These are phyloP conservation scores for Pammene aurita DNA, from an alignment of 2,888 invertebrate genomes.

Conservation along the genomic window DNA sequence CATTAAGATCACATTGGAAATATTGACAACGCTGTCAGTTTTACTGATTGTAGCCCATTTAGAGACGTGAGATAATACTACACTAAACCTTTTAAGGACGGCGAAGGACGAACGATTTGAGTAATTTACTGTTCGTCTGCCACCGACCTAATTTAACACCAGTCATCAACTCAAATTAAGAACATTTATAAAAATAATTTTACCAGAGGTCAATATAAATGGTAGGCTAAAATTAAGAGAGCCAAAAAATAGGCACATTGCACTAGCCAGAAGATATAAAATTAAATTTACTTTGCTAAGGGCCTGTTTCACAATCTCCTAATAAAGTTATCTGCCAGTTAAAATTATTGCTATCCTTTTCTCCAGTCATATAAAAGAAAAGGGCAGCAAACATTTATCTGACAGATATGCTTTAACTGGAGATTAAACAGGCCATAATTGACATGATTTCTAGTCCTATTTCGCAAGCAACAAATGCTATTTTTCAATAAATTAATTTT, in stretches of 20 bases:
- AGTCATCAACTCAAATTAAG: not conserved
- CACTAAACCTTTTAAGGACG: constrained; percentile 44
- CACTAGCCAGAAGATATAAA: not conserved
- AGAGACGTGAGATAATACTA: constrained; percentile 48
- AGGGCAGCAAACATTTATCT: no score
- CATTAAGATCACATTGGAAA: not conserved
- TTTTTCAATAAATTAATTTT: not conserved
- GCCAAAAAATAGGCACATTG: not conserved
- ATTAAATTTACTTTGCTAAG: not conserved
- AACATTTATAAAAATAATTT: not conserved
- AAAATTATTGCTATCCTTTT: no score
- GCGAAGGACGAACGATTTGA: constrained; percentile 31
- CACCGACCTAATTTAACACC: constrained; percentile 27
- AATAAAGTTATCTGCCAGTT: no score
- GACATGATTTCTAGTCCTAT: no score
- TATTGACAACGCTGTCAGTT: constrained; percentile 14
- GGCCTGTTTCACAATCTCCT: no score
- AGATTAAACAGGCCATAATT: no score
- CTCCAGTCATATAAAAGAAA: no score
- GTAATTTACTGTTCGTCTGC: constrained; percentile 13
- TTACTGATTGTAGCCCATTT: constrained; percentile 10
- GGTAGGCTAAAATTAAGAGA: not conserved
- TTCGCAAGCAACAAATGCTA: not conserved
- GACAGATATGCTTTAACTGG: no score
- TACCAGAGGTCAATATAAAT: not conserved